Base-by-base conservation (phyloP, 2,113 vertebrate species). In the Elachura formosa region DNA sequence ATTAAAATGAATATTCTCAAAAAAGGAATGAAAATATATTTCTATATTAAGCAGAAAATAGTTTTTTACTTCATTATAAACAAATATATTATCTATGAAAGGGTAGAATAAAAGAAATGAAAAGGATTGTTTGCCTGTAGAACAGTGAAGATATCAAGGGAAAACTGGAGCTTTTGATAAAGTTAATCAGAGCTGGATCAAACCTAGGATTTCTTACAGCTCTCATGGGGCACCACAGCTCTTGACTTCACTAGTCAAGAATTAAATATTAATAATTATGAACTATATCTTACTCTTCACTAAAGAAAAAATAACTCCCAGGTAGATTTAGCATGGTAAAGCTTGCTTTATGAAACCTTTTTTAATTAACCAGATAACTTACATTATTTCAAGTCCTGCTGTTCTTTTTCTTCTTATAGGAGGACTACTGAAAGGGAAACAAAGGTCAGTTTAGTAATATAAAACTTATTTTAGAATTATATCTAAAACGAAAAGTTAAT, bases 341-440 rank as follows among this genome's bases (percentile, higher is more conserved):
- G 74, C 38, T 89, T 77, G 58, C 64, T 90, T 94, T 73, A 92
- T 85, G 92, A 93, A 92, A 62, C 13, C 49, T 66, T 89, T 94
- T 93, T 78, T 64, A 96, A 91, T 85, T 93, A 94, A 92, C 15
- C 29, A 86, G 79, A 58, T 81, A 64, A 28, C 26, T 91, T 81
- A 87, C 6, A 26, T 77, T 89, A 61, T 77, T 93, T 89, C 33
- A 63, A 33, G 48, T 59, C 21, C 51, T 79, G 38, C 41, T 76
- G 29, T 63, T 63, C 56, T 75, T 5, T 82, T 90, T 67, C 40
- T 66, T 58, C 31, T 49, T 59, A 31, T 5, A 54, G 56, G 25
- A 82, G 34, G 69, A 63, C 36, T 78, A 52, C 43, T 79, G 83
- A 91, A 93, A 81, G 11, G 20, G 64, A 81, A 80, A 61, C 1